These are phyloP conservation scores for Sarcoramphus papa DNA, from an alignment of 2,797 vertebrate species.

Conservation along the genomic window DNA sequence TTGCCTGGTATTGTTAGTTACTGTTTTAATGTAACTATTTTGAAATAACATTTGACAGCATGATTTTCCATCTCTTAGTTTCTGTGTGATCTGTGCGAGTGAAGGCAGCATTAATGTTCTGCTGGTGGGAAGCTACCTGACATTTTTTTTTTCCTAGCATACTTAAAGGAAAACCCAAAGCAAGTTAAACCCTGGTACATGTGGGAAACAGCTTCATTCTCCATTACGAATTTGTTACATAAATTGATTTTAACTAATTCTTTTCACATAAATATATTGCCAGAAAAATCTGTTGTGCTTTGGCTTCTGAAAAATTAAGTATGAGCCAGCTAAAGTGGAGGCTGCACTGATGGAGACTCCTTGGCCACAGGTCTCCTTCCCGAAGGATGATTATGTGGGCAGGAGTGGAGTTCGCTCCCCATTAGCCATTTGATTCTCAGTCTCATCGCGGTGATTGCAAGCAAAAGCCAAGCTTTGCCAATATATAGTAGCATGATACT, in stretches of 20 bases:
- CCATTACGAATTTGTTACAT: not conserved
- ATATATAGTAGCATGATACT: not conserved
- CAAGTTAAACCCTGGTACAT: not conserved
- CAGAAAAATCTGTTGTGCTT: not conserved
- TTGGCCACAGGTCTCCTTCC: not conserved
- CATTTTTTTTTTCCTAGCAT: not conserved
- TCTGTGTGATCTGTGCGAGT: not conserved
- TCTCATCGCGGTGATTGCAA: not conserved
- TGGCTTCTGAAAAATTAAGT: not conserved
- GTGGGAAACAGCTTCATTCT: not conserved
- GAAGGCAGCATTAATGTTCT: not conserved
- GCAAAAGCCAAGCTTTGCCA: not conserved
- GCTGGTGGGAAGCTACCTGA: not conserved
- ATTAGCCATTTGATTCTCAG: not conserved
- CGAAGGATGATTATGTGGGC: not conserved
- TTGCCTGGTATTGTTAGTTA: not conserved
- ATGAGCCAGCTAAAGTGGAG: not conserved
- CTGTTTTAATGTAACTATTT: not conserved
- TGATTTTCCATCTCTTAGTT: not conserved
- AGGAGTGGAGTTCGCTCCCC: not conserved
- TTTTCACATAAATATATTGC: not conserved
- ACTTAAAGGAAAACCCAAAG: not conserved
- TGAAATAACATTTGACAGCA: not conserved
- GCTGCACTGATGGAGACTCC: not conserved
- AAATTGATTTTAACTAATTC: not conserved